These are phyloP conservation scores for Lanius ludovicianus DNA, from an alignment of 2,113 vertebrate species.

Conservation along the genomic window DNA sequence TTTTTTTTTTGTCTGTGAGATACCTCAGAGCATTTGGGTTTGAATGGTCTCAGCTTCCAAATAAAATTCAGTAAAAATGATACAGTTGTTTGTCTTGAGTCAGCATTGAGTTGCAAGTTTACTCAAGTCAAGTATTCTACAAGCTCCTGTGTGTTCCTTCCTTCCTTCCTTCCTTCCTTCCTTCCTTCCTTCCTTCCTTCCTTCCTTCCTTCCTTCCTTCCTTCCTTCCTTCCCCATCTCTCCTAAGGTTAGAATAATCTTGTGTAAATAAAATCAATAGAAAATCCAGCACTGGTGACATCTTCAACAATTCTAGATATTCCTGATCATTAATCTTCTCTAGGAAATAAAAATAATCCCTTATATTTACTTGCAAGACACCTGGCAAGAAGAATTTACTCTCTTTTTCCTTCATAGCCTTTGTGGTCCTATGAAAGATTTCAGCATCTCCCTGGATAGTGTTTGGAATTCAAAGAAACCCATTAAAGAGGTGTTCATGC, in stretches of 20 bases:
- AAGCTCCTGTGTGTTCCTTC: rapidly evolving
- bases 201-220: background rate
- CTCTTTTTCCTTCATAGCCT: background rate
- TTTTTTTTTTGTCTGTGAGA: background rate
- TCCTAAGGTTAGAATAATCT: background rate
- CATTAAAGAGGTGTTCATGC: background rate
- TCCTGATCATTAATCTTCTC: background rate
- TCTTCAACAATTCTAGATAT: background rate
- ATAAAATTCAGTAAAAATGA: background rate
- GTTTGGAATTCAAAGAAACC: background rate
- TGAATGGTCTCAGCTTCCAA: background rate
- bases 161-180: background rate
- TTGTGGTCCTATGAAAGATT: background rate
- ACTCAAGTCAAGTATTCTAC: background rate
- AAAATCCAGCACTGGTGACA: background rate
- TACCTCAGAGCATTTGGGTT: background rate
- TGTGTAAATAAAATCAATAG: background rate
- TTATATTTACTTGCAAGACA: background rate
- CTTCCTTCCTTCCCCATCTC: background rate
- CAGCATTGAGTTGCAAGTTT: background rate
- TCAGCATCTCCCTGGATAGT: background rate
- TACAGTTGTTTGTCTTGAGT: background rate
- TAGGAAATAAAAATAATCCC: background rate
- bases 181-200: background rate
- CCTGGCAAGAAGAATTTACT: background rate